Conservation (phyloP, 2,113 vertebrate species). For the Phaethornis superciliosus region DNA sequence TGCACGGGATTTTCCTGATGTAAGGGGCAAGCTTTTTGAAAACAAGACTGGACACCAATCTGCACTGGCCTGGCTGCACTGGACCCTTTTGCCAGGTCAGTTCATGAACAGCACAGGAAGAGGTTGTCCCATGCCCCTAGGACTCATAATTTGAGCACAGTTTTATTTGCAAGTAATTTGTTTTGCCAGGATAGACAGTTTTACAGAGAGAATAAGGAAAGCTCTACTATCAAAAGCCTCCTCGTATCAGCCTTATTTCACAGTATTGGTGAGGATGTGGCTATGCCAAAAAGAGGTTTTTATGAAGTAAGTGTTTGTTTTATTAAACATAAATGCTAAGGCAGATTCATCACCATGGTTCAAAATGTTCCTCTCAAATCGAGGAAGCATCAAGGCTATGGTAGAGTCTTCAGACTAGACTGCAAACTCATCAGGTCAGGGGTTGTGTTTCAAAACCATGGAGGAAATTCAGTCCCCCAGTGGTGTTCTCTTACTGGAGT, state of each 20-base stretch:
- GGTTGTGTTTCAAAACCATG: neutral
- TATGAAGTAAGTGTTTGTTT: neutral
- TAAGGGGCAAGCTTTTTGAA: neutral
- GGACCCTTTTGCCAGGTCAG: fast-evolving
- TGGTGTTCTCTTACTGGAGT: neutral
- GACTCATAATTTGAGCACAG: neutral
- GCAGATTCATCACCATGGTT: neutral
- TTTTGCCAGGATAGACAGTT: neutral
- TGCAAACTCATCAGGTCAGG: neutral
- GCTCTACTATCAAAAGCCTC: neutral
- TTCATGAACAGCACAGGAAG: neutral
- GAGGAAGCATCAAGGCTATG: neutral
- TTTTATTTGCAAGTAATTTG: neutral
- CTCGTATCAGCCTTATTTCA: neutral
- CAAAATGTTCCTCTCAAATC: too few species aligned
- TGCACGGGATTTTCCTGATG: neutral
- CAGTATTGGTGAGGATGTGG: neutral
- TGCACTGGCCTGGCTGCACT: neutral
- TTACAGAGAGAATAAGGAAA: neutral
- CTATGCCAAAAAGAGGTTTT: neutral
- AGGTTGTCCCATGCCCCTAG: neutral
- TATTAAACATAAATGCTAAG: neutral
- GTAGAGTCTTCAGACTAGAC: neutral
- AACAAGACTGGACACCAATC: neutral
- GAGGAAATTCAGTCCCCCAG: neutral